These are phyloP conservation scores for Hydrocynus forskahlii DNA, from an alignment of 2,797 vertebrate species.

Conservation along the genomic window DNA sequence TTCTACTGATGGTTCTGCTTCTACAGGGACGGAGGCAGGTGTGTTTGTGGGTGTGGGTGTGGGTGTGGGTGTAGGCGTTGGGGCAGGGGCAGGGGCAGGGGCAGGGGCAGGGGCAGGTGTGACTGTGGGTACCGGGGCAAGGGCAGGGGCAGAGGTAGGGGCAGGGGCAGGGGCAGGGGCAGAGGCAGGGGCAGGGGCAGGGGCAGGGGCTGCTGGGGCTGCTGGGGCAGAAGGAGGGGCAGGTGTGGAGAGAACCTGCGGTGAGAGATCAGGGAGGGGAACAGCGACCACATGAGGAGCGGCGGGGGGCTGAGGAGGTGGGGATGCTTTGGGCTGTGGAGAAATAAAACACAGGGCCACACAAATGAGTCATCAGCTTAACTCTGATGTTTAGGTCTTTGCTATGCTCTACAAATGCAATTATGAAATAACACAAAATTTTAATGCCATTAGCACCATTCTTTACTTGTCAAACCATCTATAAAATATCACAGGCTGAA, in stretches of 20 bases:
- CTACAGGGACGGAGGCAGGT: constrained; percentile 23
- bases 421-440: too few relatives aligned
- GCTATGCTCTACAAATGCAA: too few relatives aligned
- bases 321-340: constrained; percentile 70
- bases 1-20: constrained; percentile 33
- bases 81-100: constrained; percentile 36
- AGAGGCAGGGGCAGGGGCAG: too few relatives aligned
- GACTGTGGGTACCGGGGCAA: neutral
- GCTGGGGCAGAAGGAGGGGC: constrained; percentile 31
- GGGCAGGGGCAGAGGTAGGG: neutral
- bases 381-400: too few relatives aligned
- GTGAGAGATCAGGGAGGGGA: constrained; percentile 45
- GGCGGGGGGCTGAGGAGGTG: constrained; percentile 62
- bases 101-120: constrained; percentile 18
- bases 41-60: constrained; percentile 8
- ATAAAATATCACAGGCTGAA: too few relatives aligned
- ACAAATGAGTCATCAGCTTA: too few relatives aligned
- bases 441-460: too few relatives aligned
- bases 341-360: too few relatives aligned
- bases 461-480: too few relatives aligned
- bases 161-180: too few relatives aligned
- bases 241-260: constrained; percentile 31
- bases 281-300: constrained; percentile 54
- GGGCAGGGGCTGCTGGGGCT: constrained; percentile 18
- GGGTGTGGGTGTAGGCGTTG: neutral